phyloP scores from a whole-genome alignment of 2,888 invertebrate genomes.

The Campaea margaritaria region DNA sequence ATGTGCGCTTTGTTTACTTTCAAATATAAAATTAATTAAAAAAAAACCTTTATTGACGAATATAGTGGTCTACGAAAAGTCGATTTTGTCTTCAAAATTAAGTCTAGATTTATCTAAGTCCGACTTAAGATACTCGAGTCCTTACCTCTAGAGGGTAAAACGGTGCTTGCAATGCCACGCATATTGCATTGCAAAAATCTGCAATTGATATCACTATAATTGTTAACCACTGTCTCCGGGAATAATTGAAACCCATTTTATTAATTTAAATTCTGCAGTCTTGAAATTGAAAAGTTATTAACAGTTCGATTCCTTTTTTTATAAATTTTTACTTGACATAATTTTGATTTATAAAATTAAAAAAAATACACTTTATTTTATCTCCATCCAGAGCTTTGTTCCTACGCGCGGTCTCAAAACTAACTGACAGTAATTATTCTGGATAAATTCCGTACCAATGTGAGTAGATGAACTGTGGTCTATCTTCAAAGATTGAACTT shows the following conservation, averaged over 20 bases:
- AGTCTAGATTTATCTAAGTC: too few relatives aligned
- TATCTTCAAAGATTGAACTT: constrained; percentile 46
- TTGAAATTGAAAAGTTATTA: background rate
- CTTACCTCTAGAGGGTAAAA: constrained; percentile 94
- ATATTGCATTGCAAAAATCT: constrained; percentile 93
- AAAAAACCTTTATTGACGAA: too few relatives aligned
- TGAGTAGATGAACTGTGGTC: constrained; percentile 20
- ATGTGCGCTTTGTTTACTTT: too few relatives aligned
- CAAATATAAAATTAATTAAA: too few relatives aligned
- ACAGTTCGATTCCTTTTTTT: background rate
- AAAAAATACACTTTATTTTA: constrained; percentile 54
- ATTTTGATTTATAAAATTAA: constrained; percentile 9
- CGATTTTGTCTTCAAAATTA: too few relatives aligned
- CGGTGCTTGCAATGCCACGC: constrained; percentile 93
- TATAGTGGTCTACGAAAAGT: too few relatives aligned
- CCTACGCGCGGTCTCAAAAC: constrained; percentile 55
- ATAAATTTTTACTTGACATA: constrained; percentile 49
- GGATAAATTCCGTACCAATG: constrained; percentile 49
- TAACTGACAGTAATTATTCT: constrained; percentile 56
- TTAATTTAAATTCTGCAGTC: constrained; percentile 19
- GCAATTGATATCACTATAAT: constrained; percentile 91
- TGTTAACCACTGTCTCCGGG: constrained; percentile 91
- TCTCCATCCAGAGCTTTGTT: constrained; percentile 46
- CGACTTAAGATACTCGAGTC: too few relatives aligned
- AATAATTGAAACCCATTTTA: constrained; percentile 87